Evolutionary conservation across 1,140 invertebrate species (phyloP), one percentile per base, ranked within the genome.

Genomic region (Tenebrio molitor): DNA sequence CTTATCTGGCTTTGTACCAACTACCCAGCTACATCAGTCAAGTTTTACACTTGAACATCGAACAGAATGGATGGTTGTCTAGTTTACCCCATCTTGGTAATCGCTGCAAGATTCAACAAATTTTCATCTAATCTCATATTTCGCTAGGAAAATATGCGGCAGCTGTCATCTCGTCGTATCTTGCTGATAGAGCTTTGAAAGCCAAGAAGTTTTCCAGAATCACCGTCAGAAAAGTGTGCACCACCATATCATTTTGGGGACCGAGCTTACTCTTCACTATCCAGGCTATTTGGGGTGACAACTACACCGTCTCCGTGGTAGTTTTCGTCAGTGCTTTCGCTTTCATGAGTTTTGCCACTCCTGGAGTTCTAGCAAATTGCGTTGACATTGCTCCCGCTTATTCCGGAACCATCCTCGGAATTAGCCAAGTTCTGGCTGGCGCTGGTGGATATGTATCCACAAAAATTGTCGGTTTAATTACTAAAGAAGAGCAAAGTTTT

Each of bases 21-120:
- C 85, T 98, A 65, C 96, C 96, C 8, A 96, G 92, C 0, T 98
- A 96, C 83, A 92, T 98, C 88, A 93, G 94, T 78, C 89, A 92
- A 79, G 93, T 97, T 65, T 85, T 98, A 10, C 86, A 92, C 74
- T 96, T 92, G 78, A 88, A 95, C 79, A 93, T 97, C 72, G 92
- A 95, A 83, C 85, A 73, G 58, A 94, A 95, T 81, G 94, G 95
- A 15, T 86, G 95, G 8, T 84, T 95, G 41, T 94, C 93, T 0
- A 93, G 94, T 6, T 83, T 96, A 58, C 95, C 95, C 1, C 97
- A 96, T 81, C 83, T 93, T 70, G 92, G 74, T 73, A 73, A 70
- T 5, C 4, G 12, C 4, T 14, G 12, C 16, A 6, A 44, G 6
- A 14, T 10, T 4, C 29, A 33, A 33, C n/a, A 6, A 44, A 14